Base-by-base conservation (phyloP, 1,140 invertebrate species). In the Drosophila auraria region DNA sequence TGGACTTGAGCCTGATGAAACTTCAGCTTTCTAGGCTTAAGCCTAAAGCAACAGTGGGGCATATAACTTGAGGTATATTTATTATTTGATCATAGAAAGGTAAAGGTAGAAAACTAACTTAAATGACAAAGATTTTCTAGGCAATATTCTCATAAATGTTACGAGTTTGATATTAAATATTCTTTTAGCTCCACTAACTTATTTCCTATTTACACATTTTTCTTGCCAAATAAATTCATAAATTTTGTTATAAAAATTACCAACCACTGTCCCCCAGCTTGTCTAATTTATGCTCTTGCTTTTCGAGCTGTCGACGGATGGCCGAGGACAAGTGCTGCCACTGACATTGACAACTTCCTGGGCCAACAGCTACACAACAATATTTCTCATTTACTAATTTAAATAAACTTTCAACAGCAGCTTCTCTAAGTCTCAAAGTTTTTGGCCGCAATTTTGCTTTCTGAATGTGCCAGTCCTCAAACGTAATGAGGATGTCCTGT, bases 231-330 rank as follows among this genome's bases (percentile, higher is more conserved):
- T 6, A 27, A 6, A 27, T 27, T 27, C 25, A 27, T 27, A 27
- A 27, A 27, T 27, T 27, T 5, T 27, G 25, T 6, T 6, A 27
- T 30, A 7, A 30, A 30, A 30, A 20, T 14, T 36, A 54, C 14
- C 6, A 12, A 20, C 33, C 54, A 57, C 54, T 40, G 54, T 79
- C 74, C 59, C 59, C 20, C 64, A 56, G 47, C 63, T 81, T 84
- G 84, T 84, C 77, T 79, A 84, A 90, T 90, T 89, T 89, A 90
- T 89, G 84, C 86, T 61, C 74, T 84, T 89, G 86, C 76, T 90
- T 79, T 84, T 78, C 74, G 77, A 74, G 76, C 65, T 71, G 61
- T 45, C 78, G 56, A 49, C 72, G 49, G 44, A 59, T 51, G 50
- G 51, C 40, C 38, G 56, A 61, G 58, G 58, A 60, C 69, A 12